Evolutionary conservation across 2,113 vertebrate species (phyloP), one percentile per base, ranked within the genome.

Genomic region (Telmatochromis sp.): DNA sequence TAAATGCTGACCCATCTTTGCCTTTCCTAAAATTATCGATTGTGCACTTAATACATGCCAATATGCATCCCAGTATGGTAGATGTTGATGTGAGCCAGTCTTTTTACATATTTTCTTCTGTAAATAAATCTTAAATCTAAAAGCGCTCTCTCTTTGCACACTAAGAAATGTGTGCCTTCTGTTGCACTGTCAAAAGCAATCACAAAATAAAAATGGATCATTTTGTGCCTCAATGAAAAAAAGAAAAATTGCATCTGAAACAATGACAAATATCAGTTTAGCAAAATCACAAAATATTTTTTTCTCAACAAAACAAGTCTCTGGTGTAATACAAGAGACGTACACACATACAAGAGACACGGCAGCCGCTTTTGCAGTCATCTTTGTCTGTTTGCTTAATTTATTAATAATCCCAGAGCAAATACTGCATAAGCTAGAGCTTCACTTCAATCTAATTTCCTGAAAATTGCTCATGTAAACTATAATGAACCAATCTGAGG

Each of bases 401-500:
- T 45, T 45, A 60, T 31, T 47, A 82, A 58, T 82, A n/a, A 82
- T 47, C 37, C 80, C 26, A 47, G 1, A 13, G 21, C 12, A 49
- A 49, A 37, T 26, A 2, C 53, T 45, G 65, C 33, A 78, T 35
- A 63, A 45, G 9, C 4, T 58, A 31, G 1, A 47, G 49, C 49
- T 51, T 78, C 70, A 11, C 51, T 49, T 47, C 12, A 42, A 11
- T 58, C 60, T 54, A 15, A 78, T 83, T 70, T 89, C 75, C 57
- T 14, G 19, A 63, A 45, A 82, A 51, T 78, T 37, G 8, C 31
- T 68, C 55, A 49, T 37, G 33, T 10, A 75, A 78, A 81, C 75
- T 45, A 26, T 49, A 9, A 80, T 21, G 28, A 45, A 63, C 85
- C 28, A 82, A 70, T 53, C 79, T 6, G 15, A 84, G 14, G 42